Conservation (phyloP, 1,140 invertebrate species). For the Pentalonia nigronervosa region DNA sequence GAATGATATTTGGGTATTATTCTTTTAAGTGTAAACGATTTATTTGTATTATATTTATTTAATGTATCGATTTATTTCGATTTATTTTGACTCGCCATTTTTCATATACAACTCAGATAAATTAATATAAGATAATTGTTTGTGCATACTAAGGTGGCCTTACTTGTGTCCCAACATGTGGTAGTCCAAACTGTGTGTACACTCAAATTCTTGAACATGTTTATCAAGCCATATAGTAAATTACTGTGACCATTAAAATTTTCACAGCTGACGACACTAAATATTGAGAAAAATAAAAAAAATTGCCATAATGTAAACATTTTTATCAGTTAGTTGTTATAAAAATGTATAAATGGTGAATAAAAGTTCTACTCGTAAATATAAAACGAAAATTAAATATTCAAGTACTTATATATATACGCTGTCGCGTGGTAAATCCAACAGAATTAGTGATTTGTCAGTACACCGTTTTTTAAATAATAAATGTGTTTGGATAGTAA, state of each 20-base stretch:
- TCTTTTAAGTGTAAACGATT: neutral
- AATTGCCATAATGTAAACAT: neutral
- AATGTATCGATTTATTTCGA: neutral
- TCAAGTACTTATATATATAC: neutral
- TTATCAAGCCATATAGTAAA: neutral
- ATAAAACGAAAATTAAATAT: neutral
- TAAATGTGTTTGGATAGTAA: neutral
- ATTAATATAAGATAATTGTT: neutral
- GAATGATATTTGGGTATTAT: no score
- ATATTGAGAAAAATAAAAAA: neutral
- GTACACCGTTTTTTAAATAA: neutral
- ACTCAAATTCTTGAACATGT: neutral
- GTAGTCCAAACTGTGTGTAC: slow-evolving; percentile 1
- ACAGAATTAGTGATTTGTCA: neutral
- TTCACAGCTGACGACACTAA: neutral
- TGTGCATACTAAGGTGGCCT: neutral
- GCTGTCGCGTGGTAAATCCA: neutral
- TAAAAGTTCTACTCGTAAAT: neutral
- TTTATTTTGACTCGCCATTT: neutral
- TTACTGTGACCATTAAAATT: neutral
- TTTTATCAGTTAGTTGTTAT: neutral
- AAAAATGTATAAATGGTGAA: neutral
- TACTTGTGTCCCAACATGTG: slow-evolving; percentile 40
- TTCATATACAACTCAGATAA: no score
- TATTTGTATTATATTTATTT: no score